phyloP scores from a whole-genome alignment of 2,888 invertebrate genomes.

The Hemicrepidius hirtus region DNA sequence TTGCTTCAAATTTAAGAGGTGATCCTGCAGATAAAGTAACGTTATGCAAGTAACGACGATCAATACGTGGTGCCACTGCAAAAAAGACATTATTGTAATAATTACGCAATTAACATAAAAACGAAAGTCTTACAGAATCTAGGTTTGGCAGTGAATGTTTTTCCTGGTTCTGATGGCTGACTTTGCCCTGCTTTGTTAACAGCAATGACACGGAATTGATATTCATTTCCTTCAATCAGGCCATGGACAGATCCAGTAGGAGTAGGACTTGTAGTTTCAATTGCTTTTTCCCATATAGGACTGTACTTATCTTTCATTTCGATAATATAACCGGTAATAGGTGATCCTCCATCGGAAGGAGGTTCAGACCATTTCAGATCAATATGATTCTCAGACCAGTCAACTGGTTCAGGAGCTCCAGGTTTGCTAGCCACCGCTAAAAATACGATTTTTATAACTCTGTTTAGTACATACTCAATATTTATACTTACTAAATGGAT shows the following conservation, averaged over 20 bases:
- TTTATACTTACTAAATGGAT: constrained; percentile 89
- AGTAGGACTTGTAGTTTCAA: constrained; percentile 85
- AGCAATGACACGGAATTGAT: constrained; percentile 96
- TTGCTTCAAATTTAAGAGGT: constrained; percentile 94
- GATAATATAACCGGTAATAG: constrained; percentile 93
- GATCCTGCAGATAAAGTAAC: constrained; percentile 94
- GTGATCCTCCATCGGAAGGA: constrained; percentile 93
- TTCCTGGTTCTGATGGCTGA: constrained; percentile 92
- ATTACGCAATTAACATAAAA: constrained; percentile 19
- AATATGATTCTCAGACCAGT: constrained; percentile 95
- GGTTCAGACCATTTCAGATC: constrained; percentile 95
- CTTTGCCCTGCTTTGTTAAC: constrained; percentile 96
- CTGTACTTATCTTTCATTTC: constrained; percentile 96
- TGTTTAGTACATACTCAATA: constrained; percentile 33
- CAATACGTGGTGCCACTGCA: constrained; percentile 95
- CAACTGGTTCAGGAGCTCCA: constrained; percentile 91
- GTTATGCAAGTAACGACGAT: constrained; percentile 92
- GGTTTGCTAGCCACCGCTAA: constrained; percentile 90
- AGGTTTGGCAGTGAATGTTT: constrained; percentile 90
- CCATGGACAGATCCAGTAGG: constrained; percentile 90
- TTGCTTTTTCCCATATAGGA: constrained; percentile 94
- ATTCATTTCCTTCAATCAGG: constrained; percentile 95
- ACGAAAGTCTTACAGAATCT: constrained; percentile 76
- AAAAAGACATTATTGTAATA: constrained; percentile 60
- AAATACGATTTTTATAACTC: constrained; percentile 37